Evolutionary conservation across 2,113 vertebrate species (phyloP).

Genomic region (Pygoscelis adeliae): DNA sequence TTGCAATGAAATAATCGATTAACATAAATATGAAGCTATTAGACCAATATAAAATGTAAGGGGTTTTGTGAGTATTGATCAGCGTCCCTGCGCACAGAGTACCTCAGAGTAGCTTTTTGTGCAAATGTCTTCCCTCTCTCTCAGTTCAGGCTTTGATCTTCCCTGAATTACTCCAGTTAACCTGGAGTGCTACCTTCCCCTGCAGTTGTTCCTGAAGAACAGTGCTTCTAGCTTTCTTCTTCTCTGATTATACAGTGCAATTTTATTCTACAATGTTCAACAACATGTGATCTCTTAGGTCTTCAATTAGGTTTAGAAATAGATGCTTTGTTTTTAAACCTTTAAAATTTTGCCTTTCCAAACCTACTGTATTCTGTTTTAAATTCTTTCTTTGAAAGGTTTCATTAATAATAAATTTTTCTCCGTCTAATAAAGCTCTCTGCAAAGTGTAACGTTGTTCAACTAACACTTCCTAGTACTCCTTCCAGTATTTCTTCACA

Average conservation of each 20-base stretch:
- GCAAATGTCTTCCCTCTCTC: background rate
- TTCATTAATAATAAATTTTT: background rate
- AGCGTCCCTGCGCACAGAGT: background rate
- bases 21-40: background rate
- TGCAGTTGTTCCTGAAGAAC: background rate
- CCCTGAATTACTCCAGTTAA: background rate
- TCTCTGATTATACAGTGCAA: background rate
- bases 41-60: background rate
- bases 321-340: background rate
- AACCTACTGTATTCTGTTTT: background rate
- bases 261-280: background rate
- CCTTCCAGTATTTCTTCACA: background rate
- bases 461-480: background rate
- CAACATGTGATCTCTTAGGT: background rate
- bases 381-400: background rate
- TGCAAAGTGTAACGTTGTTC: background rate
- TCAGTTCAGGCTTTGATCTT: background rate
- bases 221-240: background rate
- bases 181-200: background rate
- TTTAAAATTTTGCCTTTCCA: background rate
- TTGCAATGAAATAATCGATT: background rate
- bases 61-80: background rate
- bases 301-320: background rate
- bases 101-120: background rate
- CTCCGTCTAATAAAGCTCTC: background rate